Evolutionary conservation across 2,113 vertebrate species (phyloP), one percentile per base, ranked within the genome.

Genomic region (Ophthalmolycus amberensis): DNA sequence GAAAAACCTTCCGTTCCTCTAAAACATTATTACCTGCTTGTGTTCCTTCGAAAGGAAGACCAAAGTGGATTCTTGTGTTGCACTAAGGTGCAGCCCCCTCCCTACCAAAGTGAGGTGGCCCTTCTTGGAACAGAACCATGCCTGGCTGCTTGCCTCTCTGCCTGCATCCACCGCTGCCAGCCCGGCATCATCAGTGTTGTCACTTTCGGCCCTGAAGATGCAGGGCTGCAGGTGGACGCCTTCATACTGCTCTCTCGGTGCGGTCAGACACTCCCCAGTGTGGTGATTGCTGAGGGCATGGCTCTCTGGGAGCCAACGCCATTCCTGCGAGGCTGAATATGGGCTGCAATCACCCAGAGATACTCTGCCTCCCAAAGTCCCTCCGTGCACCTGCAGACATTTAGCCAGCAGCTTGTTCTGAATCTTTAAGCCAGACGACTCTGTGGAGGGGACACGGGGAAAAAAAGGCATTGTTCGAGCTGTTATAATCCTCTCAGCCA

Each of bases 61-160:
- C 77, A 95, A 92, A 54, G 93, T 92, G 15, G 95, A 93, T 29
- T 93, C 88, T 25, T 91, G 92, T 40, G 90, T 90, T 15, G 86
- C 90, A 58, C 91, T 93, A 6, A 98, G 95, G 88, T 97, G 91
- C 16, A 97, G 89, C 16, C 93, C 92, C 16, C 87, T 82, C 40
- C 91, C 90, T 2, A 87, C 85, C 34, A 96, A 88, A 11, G 90
- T 96, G 74, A 98, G 75, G n/a, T 95, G 96, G 16, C 97, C 97
- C 83, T 94, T 96, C 86, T 93, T 97, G 85, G 96, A 95, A 89
- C 97, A 97, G 59, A 83, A 88, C 97, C 97, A 97, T 0, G 63
- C 66, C 83, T 97, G 97, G n/a, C 11, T 80, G 50, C 68, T 88
- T 27, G 40, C 11, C 25, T 87, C 78, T 42, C 71, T 78, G 50